A percentile compares a stretch with the other conserved stretches of the same genome.
phyloP scores from a whole-genome alignment of 2,113 vertebrate species.

The Ptyas mucosa region DNA sequence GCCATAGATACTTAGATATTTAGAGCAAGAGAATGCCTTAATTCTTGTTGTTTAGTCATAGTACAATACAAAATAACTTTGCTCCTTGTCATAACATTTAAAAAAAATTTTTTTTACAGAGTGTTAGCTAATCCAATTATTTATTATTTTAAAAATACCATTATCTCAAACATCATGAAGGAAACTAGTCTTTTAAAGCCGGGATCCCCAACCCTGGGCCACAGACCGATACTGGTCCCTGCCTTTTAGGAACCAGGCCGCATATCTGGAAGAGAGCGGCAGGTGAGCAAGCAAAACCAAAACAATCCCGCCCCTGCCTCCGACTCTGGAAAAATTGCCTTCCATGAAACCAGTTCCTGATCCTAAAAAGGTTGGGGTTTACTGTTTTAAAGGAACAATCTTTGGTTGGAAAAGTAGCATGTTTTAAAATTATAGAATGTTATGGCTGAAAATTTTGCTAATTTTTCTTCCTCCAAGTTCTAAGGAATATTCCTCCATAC shows the following conservation, averaged over 20 bases:
- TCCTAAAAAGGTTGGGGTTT: not conserved
- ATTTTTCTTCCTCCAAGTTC: not conserved
- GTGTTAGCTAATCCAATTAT: not conserved
- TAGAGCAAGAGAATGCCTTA: conserved; percentile 36
- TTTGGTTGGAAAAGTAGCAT: not conserved
- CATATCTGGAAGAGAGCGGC: not conserved
- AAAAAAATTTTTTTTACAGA: not conserved
- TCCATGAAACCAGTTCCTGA: not conserved
- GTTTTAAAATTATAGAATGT: not conserved
- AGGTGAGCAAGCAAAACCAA: not conserved
- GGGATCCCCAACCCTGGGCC: not conserved
- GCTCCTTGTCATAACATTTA: not conserved
- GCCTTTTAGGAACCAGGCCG: not conserved
- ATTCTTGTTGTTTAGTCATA: conserved; percentile 41
- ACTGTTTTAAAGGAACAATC: not conserved
- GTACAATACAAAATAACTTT: conserved; percentile 31
- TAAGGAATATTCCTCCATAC: not conserved
- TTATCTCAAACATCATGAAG: not conserved
- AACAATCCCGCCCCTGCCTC: not conserved
- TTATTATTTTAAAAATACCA: not conserved
- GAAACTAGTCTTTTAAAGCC: not conserved
- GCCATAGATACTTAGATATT: conserved; percentile 68
- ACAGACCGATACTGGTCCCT: not conserved
- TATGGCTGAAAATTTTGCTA: not conserved
- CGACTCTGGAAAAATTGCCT: not conserved